A percentile compares a stretch with the other conserved stretches of the same genome.
phyloP scores from a whole-genome alignment of 1,140 invertebrate genomes.

The Drosophila tsacasi region DNA sequence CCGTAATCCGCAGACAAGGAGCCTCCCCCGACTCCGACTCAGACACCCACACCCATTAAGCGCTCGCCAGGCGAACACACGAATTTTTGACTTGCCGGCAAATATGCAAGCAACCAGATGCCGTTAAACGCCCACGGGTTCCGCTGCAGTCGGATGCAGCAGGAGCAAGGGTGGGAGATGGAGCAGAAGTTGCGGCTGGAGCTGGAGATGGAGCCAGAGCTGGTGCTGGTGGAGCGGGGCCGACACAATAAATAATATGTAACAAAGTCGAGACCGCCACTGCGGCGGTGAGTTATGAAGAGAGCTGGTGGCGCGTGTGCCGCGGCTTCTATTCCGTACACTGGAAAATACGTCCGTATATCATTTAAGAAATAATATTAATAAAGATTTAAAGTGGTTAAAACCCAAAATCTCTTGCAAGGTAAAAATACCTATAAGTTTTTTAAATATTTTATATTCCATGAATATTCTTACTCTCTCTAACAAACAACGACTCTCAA shows the following conservation, averaged over 20 bases:
- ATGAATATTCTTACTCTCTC: background rate
- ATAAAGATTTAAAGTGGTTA: no score
- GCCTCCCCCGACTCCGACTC: slow-evolving; percentile 26
- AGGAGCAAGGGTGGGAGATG: slow-evolving; percentile 4
- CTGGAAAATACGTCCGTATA: background rate
- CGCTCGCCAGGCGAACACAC: slow-evolving; percentile 54
- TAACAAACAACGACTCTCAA: no score
- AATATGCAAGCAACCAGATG: slow-evolving; percentile 69
- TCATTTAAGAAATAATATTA: background rate
- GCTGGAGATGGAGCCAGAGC: background rate
- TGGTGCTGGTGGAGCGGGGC: slow-evolving; percentile 20
- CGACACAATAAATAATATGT: slow-evolving; percentile 81
- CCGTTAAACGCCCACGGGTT: slow-evolving; percentile 76
- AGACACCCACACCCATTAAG: slow-evolving; percentile 70
- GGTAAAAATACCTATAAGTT: no score
- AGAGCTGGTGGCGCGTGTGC: slow-evolving; percentile 69
- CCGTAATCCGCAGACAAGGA: slow-evolving; percentile 49
- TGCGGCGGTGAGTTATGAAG: slow-evolving; percentile 69
- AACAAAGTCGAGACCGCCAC: slow-evolving; percentile 74
- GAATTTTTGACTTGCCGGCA: slow-evolving; percentile 66
- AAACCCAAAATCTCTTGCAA: no score
- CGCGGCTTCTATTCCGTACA: slow-evolving; percentile 39
- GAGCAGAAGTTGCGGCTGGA: background rate
- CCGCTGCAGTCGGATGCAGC: slow-evolving; percentile 26
- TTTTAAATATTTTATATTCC: no score